Evolutionary conservation across 1,140 invertebrate genomes (phyloP).

Genomic region (Micrasema minimum): DNA sequence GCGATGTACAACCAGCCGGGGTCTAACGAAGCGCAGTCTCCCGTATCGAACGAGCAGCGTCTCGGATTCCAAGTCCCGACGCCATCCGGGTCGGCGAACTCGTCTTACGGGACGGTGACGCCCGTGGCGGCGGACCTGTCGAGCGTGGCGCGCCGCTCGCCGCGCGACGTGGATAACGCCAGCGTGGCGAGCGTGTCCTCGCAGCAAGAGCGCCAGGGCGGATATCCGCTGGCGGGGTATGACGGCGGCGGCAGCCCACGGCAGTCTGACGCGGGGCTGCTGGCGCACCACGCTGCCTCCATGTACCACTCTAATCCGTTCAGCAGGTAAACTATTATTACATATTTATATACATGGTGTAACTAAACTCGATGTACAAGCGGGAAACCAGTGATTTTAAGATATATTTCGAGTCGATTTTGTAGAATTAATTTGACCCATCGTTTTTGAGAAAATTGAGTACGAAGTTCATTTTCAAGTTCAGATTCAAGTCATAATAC

Average conservation of each 20-base stretch:
- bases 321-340: conserved; percentile 59
- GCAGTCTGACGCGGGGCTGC: conserved; percentile 40
- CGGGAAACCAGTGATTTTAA: no score
- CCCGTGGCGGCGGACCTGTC: conserved; percentile 48
- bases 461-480: no score
- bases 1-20: conserved; percentile 55
- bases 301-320: conserved; percentile 66
- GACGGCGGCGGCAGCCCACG: conserved; percentile 58
- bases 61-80: conserved; percentile 53
- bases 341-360: no score
- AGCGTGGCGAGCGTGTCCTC: conserved; percentile 49
- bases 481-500: no score
- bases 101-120: conserved; percentile 48
- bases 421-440: no score
- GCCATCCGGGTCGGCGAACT: conserved; percentile 51
- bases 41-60: conserved; percentile 49
- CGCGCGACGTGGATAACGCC: conserved; percentile 47
- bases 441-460: no score
- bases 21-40: conserved; percentile 51
- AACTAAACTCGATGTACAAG: no score
- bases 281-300: conserved; percentile 57
- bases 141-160: conserved; percentile 45
- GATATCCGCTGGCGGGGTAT: conserved; percentile 32
- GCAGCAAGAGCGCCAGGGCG: conserved; percentile 45
- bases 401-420: no score